phyloP scores from a whole-genome alignment of 2,797 vertebrate genomes.

The Takifugu rubripes region DNA sequence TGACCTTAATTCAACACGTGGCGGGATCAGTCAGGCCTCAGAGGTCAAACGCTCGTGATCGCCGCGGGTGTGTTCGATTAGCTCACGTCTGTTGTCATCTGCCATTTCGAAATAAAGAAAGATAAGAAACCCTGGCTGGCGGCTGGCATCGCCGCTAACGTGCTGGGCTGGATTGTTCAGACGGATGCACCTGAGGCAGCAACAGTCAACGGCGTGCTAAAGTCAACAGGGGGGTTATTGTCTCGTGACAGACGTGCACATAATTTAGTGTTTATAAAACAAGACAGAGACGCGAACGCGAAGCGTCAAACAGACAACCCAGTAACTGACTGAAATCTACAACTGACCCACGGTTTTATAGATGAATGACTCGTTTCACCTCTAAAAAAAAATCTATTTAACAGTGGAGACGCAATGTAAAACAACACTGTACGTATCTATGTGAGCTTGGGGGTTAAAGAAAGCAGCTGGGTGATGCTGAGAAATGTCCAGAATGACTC shows the following conservation, averaged over 20 bases:
- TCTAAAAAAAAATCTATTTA: no score
- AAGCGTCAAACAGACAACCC: no score
- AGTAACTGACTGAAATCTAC: no score
- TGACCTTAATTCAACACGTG: slow-evolving; percentile 2
- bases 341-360: no score
- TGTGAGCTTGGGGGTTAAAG: background rate
- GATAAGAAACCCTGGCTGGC: slow-evolving; percentile 6
- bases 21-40: slow-evolving; percentile 25
- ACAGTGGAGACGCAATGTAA: no score
- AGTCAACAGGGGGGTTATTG: slow-evolving; percentile 18
- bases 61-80: slow-evolving; percentile 21
- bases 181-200: slow-evolving; percentile 55
- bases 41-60: slow-evolving; percentile 26
- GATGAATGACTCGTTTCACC: no score
- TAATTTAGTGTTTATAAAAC: no score
- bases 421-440: no score
- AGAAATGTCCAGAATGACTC: slow-evolving; percentile 40
- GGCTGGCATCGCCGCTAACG: slow-evolving; percentile 45
- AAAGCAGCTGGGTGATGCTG: slow-evolving; percentile 9
- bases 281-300: no score
- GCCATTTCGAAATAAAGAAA: background rate
- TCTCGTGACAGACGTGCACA: background rate
- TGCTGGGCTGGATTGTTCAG: slow-evolving; percentile 55
- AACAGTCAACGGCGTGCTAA: slow-evolving; percentile 44
- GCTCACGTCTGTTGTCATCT: slow-evolving; percentile 34